These are phyloP conservation scores for Nyctalus aviator DNA, from an alignment of 2,797 vertebrate genomes.

Conservation along the genomic window DNA sequence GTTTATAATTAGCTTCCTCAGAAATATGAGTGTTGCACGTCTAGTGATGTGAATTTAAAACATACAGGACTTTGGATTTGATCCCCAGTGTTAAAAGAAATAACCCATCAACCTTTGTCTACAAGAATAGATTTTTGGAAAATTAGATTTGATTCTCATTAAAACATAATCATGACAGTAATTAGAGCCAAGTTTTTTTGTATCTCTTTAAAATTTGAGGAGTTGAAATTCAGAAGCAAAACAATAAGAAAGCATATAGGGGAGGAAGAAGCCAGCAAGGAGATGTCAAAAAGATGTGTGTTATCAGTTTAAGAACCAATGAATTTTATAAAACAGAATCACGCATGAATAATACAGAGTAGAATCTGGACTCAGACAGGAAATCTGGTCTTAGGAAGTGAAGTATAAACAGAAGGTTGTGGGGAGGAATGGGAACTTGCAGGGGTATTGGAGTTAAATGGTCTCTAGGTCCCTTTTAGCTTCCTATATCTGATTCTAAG, in stretches of 20 bases:
- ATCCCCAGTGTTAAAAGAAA: neutral
- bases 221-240: conserved; percentile 32
- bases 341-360: conserved; percentile 34
- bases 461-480: neutral
- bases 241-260: conserved; percentile 23
- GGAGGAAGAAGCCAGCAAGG: conserved; percentile 17
- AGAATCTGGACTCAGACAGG: conserved; percentile 44
- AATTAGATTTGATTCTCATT: conserved; percentile 28
- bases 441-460: neutral
- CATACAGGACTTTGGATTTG: neutral
- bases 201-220: conserved; percentile 15
- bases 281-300: conserved; percentile 24
- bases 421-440: neutral
- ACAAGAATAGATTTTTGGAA: conserved; percentile 39
- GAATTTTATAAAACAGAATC: conserved; percentile 38
- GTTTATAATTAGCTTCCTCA: conserved; percentile 32
- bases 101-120: neutral
- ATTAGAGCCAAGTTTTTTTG: conserved; percentile 36
- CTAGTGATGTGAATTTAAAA: neutral
- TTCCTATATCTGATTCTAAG: neutral
- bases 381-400: conserved; percentile 32
- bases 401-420: neutral
- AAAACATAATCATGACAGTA: conserved; percentile 35
- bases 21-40: neutral
- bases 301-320: conserved; percentile 48